Base-by-base conservation (phyloP, 1,140 invertebrate genomes). In the Drosophila ohnishii region DNA sequence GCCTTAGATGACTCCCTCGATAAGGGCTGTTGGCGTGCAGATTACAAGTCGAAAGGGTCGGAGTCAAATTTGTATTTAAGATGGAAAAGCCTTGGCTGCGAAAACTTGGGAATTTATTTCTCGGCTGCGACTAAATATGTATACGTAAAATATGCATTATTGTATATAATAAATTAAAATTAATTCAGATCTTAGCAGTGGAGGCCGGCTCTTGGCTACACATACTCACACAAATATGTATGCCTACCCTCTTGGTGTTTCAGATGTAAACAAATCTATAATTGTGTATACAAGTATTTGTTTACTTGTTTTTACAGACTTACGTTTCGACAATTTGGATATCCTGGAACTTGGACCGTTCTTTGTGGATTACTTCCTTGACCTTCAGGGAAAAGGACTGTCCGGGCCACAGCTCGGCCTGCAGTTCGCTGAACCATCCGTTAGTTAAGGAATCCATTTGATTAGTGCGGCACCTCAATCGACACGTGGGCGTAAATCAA, bases 351-450 rank as follows among this genome's bases (percentile, higher is more conserved):
- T 95, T 92, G 1, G 98, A 98, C 85, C 95, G 95, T 91, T 97
- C 96, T 4, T 95, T 90, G 90, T 97, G 95, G 2, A 99, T 92
- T 4, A 99, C 92, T 83, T 97, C 93, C 61, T 97, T 95, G 0
- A 99, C 95, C 94, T 99, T 93, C 42, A 99, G 92, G 1, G 98
- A 98, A 88, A 99, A 95, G 10, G 95, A 94, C 80, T 98, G 95
- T 1, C 98, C 98, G 0, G 97, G 97, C 98, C 98, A 99, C 71
- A 98, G 93, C 5, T 95, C 94, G 75, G 95, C 93, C 86, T 95
- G 96, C 14, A 96, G 93, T 93, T 99, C 98, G 78, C 95, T 97
- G 85, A 98, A 99, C 97, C 97, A 99, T 56, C 97, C 96, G 71
- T 95, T 92, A 82, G 95, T 95, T 64, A 97, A 78, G 51, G 71